A percentile compares a stretch with the other conserved stretches of the same genome.
Evolutionary conservation across 92 coral and sea anemone genomes (phyloP).

Genomic region (Galaxea fascicularis): DNA sequence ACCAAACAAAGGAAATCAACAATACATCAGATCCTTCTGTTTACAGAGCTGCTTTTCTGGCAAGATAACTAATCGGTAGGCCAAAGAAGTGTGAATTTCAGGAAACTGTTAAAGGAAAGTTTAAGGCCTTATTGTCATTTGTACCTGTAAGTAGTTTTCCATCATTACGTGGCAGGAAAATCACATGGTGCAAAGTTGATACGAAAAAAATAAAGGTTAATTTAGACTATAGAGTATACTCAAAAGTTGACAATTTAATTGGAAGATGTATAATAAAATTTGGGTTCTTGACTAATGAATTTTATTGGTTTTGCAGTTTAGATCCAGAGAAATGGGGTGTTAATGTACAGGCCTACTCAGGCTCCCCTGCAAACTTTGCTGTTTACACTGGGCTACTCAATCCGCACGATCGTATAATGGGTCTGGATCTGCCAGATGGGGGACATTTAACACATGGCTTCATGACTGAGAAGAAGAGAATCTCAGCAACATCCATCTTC

Average conservation of each 20-base stretch:
- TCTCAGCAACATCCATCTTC: slow-evolving; percentile 96
- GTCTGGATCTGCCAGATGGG: slow-evolving; percentile 98
- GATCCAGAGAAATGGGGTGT: slow-evolving; percentile 99
- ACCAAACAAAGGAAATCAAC: no score
- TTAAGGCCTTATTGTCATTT: no score
- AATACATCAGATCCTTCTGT: no score
- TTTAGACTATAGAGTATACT: no score
- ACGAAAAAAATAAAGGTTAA: no score
- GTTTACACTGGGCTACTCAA: slow-evolving; percentile 92
- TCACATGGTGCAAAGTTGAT: no score
- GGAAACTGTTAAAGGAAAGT: no score
- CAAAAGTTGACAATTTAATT: background rate
- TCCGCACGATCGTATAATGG: slow-evolving; percentile 99
- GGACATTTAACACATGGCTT: slow-evolving; percentile 99
- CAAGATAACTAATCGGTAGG: no score
- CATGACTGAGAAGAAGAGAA: slow-evolving; percentile 99
- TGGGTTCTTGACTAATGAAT: background rate
- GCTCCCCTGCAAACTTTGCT: slow-evolving; percentile 98
- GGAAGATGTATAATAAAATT: background rate
- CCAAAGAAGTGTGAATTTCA: no score
- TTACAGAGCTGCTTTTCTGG: no score
- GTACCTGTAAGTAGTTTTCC: no score
- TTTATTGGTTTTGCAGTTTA: slow-evolving; percentile 60
- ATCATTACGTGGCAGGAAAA: no score
- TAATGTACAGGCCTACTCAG: slow-evolving; percentile 96